A percentile compares a stretch with the other conserved stretches of the same genome.
Conservation (phyloP, 2,113 vertebrate genomes). For the Oncorhynchus kisutch region DNA sequence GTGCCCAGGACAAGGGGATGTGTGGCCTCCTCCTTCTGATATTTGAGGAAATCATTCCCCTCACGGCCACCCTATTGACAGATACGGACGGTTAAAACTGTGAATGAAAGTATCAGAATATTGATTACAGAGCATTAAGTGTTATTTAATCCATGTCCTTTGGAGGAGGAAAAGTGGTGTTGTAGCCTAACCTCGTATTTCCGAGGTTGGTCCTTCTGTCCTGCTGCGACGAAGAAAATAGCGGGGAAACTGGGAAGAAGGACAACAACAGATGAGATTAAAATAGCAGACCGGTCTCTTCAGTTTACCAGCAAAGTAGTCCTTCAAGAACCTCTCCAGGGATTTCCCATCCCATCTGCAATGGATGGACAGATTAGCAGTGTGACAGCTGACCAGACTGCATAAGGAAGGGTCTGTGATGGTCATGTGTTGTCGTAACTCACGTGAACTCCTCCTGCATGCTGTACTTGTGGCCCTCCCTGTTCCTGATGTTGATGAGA, state of each 20-base stretch:
- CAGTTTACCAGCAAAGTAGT: slow-evolving; percentile 50
- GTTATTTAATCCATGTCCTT: neutral
- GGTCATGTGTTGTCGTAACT: slow-evolving; percentile 9
- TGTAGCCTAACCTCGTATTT: slow-evolving; percentile 39
- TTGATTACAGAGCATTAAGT: neutral
- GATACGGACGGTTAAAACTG: neutral
- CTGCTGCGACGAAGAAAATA: slow-evolving; percentile 48
- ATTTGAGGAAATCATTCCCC: slow-evolving; percentile 52
- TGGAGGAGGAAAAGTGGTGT: neutral
- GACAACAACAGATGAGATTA: neutral
- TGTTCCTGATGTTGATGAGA: slow-evolving; percentile 49
- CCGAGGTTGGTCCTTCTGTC: slow-evolving; percentile 43
- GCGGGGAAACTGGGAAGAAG: slow-evolving; percentile 48
- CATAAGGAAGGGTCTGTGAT: neutral
- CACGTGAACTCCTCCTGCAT: slow-evolving; percentile 63
- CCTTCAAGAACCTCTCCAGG: slow-evolving; percentile 55
- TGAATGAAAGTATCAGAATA: neutral
- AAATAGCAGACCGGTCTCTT: slow-evolving; percentile 41
- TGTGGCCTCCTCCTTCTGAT: slow-evolving; percentile 46
- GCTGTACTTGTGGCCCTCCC: slow-evolving; percentile 51
- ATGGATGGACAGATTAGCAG: neutral
- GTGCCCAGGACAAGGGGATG: slow-evolving; percentile 25
- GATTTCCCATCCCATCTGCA: slow-evolving; percentile 55
- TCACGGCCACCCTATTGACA: slow-evolving; percentile 48
- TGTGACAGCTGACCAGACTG: neutral